Conservation (phyloP, 1,140 invertebrate genomes). For the Aphaenogaster rudis region DNA sequence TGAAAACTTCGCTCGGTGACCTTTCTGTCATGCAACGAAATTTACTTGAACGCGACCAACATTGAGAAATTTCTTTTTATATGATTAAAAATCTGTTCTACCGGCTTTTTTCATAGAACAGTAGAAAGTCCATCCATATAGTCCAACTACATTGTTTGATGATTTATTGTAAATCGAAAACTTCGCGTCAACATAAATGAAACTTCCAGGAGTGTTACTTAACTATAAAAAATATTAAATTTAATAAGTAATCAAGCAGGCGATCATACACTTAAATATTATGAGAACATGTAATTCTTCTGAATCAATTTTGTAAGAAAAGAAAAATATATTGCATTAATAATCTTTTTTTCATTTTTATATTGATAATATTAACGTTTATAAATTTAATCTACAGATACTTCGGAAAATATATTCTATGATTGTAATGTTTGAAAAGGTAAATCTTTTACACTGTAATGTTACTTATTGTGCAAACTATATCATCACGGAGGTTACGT, state of each 20-base stretch:
- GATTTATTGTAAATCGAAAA: conserved; percentile 24
- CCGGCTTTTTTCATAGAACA: not conserved
- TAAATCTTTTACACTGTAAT: not conserved
- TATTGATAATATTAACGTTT: not conserved
- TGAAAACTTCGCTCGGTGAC: conserved; percentile 14
- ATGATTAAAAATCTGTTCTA: not conserved
- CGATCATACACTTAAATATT: not conserved
- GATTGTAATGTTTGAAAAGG: not conserved
- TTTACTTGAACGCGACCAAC: not conserved
- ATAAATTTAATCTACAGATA: not conserved
- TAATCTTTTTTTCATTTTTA: not conserved
- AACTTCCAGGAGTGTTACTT: not conserved
- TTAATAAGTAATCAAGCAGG: not conserved
- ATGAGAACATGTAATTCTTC: not conserved
- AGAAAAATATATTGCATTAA: not conserved
- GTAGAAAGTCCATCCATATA: not conserved
- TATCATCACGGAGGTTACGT: not conserved
- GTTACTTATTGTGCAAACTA: conserved; percentile 12
- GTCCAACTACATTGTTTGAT: too few relatives aligned
- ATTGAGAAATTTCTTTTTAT: conserved; percentile 6
- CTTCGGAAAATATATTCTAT: not conserved
- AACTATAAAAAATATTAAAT: conserved; percentile 9
- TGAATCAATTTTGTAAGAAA: not conserved
- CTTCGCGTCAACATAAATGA: not conserved
- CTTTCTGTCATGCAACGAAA: conserved; percentile 7